Percentiles rank a stretch among this genome's conserved stretches.
These are phyloP conservation scores for Neoscelio sp. DNA, from an alignment of 2,888 invertebrate genomes.

Conservation along the genomic window DNA sequence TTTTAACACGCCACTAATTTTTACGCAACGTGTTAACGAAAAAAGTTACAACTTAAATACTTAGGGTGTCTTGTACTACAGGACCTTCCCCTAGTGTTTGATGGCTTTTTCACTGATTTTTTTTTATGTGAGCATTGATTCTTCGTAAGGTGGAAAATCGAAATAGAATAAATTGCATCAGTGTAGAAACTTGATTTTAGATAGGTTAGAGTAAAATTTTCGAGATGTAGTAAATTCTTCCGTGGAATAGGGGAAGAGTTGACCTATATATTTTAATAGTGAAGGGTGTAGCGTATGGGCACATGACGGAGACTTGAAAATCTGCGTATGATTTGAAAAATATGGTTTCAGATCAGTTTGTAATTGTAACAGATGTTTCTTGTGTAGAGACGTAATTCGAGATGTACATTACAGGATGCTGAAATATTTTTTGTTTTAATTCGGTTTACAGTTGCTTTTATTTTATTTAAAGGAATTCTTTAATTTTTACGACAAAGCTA, in stretches of 20 bases:
- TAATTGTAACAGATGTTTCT: conserved; percentile 18
- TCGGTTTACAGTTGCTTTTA: too few relatives aligned
- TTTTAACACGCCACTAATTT: too few relatives aligned
- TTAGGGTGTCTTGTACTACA: too few relatives aligned
- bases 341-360: conserved; percentile 31
- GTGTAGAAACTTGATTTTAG: conserved; percentile 35
- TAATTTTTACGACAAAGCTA: too few relatives aligned
- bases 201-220: conserved; percentile 32
- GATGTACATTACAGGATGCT: too few relatives aligned
- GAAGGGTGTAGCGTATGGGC: conserved; percentile 12
- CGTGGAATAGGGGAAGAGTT: conserved; percentile 10
- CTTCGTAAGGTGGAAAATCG: conserved; percentile 39
- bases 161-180: conserved; percentile 44
- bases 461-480: too few relatives aligned
- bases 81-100: too few relatives aligned
- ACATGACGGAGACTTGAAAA: conserved; percentile 1
- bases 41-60: too few relatives aligned
- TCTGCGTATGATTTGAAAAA: conserved; percentile 20
- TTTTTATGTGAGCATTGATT: conserved; percentile 15
- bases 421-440: too few relatives aligned
- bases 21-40: too few relatives aligned
- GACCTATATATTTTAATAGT: conserved; percentile 54
- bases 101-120: too few relatives aligned
- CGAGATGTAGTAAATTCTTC: conserved; percentile 21
- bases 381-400: conserved; percentile 6